Evolutionary conservation across 1,140 invertebrate genomes (phyloP), one percentile per base, ranked within the genome.

Genomic region (Mamestra configurata): DNA sequence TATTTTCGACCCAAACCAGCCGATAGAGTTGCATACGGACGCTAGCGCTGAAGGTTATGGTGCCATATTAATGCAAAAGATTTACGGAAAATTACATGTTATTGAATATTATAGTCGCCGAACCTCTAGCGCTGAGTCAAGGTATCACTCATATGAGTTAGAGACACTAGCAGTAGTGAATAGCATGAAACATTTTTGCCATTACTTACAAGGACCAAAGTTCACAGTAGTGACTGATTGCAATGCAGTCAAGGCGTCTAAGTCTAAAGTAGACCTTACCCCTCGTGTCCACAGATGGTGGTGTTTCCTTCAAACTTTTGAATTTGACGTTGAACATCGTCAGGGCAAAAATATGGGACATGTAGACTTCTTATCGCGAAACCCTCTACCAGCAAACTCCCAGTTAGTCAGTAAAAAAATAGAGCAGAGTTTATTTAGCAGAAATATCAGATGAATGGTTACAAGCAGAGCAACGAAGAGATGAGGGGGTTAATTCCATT

Each of bases 331-430:
- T 1, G 7, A 20, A 4, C 72, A 83, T 18, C 13, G 22, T 0
- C 3, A 31, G 8, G 79, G 64, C 1, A 79, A 61, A n/a, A 4
- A 40, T 1, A 83, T 83, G 79, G 13, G 11, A 0, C 76, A 79
- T 13, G 76, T 57, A 55, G 79, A 83, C 11, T 83, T 79, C 18
- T 51, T 83, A 0, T 79, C 79, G 0, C 40, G 82, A 8, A 79
- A 79, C 59, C 46, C n/a, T 4, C 22, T 71, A 7, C 59, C 64
- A 2, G n/a, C n/a, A n/a, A n/a, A n/a, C n/a, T n/a, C 27, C 4
- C 7, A 1, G 24, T 11, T 13, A n/a, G n/a, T n/a, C n/a, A n/a
- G n/a, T 31, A 5, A 31, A 31, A 31, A 11, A 20, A 0, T 11
- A 40, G 20, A 43, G 43, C 1, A 15, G 7, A 8, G 15, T 66